phyloP scores from a whole-genome alignment of 2,888 invertebrate species.

The Acrobasis repandana region DNA sequence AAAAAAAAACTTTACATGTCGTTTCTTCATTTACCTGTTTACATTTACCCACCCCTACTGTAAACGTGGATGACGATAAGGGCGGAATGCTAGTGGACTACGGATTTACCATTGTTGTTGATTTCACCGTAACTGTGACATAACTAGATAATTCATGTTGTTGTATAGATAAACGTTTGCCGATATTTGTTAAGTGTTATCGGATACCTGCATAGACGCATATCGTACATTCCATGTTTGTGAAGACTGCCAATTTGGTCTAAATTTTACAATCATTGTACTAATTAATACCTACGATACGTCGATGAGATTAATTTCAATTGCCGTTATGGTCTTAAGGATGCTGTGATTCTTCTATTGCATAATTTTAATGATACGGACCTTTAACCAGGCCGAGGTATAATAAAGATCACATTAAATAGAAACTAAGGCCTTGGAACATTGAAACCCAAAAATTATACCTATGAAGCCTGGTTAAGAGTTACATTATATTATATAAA shows the following conservation, averaged over 20 bases:
- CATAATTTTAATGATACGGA: constrained; percentile 74
- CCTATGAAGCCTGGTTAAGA: constrained; percentile 22
- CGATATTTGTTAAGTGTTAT: constrained; percentile 78
- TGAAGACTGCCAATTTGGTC: constrained; percentile 83
- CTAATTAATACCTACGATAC: constrained; percentile 76
- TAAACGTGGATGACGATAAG: constrained; percentile 18
- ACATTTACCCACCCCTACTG: not conserved
- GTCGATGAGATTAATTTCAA: constrained; percentile 79
- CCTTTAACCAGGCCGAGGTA: too few relatives aligned
- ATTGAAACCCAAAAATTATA: too few relatives aligned
- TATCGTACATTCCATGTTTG: constrained; percentile 83
- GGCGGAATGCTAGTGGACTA: constrained; percentile 28
- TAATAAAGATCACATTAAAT: too few relatives aligned
- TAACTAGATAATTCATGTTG: constrained; percentile 75
- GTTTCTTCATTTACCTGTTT: too few relatives aligned
- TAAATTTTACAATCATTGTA: constrained; percentile 81
- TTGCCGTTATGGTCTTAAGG: constrained; percentile 80
- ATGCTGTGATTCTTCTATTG: constrained; percentile 83
- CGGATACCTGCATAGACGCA: constrained; percentile 81
- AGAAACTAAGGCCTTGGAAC: too few relatives aligned
- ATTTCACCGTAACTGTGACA: constrained; percentile 61
- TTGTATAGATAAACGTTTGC: constrained; percentile 77
- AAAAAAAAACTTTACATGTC: too few relatives aligned
- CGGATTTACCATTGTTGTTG: constrained; percentile 58
- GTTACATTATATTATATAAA: constrained; percentile 63